These are phyloP conservation scores for Gymnocheta viridis DNA, from an alignment of 2,888 invertebrate genomes.

Conservation along the genomic window DNA sequence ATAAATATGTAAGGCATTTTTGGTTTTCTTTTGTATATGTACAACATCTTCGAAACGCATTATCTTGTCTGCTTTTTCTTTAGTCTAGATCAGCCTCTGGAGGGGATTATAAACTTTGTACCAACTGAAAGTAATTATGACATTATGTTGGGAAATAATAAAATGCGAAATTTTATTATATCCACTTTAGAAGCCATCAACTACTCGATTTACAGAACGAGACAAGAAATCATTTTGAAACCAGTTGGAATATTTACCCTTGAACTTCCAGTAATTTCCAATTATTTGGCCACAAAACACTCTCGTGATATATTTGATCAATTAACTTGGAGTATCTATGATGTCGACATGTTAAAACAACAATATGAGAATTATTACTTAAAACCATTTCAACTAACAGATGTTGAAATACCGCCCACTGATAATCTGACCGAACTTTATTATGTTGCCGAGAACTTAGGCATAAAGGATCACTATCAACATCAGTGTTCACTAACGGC, in stretches of 20 bases:
- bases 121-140: constrained; percentile 76
- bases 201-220: constrained; percentile 71
- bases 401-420: constrained; percentile 72
- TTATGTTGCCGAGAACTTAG: constrained; percentile 71
- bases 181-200: constrained; percentile 72
- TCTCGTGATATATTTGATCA: constrained; percentile 75
- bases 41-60: too few relatives aligned
- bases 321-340: constrained; percentile 76
- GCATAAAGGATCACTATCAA: constrained; percentile 73
- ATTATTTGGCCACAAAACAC: constrained; percentile 73
- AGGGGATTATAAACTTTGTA: constrained; percentile 77
- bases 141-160: constrained; percentile 74
- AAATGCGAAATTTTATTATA: constrained; percentile 69
- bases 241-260: constrained; percentile 76
- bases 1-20: too few relatives aligned
- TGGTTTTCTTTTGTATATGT: too few relatives aligned
- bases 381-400: constrained; percentile 72
- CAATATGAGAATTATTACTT: constrained; percentile 76
- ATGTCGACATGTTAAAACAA: constrained; percentile 75
- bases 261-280: constrained; percentile 76
- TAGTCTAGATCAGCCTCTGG: constrained; percentile 73
- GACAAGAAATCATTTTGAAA: constrained; percentile 73
- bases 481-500: constrained; percentile 71
- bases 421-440: constrained; percentile 61
- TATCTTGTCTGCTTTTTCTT: neutral